Conservation (phyloP, 2,888 invertebrate genomes). For the Alsophila aescularia region DNA sequence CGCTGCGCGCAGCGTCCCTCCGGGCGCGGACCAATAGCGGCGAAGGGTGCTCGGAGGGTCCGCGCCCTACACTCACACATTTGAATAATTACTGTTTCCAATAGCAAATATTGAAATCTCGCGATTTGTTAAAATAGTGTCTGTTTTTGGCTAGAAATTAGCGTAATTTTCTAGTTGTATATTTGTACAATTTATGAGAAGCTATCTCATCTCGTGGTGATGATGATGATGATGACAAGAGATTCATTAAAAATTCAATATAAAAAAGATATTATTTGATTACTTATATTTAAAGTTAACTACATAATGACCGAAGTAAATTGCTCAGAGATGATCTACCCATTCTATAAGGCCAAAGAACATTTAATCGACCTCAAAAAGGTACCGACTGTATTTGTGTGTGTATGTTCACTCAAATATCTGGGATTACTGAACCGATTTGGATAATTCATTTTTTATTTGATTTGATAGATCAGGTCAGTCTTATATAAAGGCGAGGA, state of each 20-base stretch:
- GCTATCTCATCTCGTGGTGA: not conserved
- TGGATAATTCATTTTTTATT: no score
- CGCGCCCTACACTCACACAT: slow-evolving; percentile 67
- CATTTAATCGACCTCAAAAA: no score
- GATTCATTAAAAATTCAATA: slow-evolving; percentile 9
- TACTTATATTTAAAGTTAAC: not conserved
- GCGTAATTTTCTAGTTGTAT: not conserved
- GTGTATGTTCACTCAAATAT: no score
- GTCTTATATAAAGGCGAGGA: no score
- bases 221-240: slow-evolving; percentile 14
- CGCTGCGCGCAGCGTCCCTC: slow-evolving; percentile 62
- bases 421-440: no score
- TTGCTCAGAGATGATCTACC: not conserved
- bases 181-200: not conserved
- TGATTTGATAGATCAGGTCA: no score
- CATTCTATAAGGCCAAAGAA: not conserved
- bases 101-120: slow-evolving; percentile 26
- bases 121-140: slow-evolving; percentile 12
- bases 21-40: slow-evolving; percentile 62
- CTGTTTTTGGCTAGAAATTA: slow-evolving; percentile 26
- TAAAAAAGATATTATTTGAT: slow-evolving; percentile 1
- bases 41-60: slow-evolving; percentile 59
- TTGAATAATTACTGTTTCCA: slow-evolving; percentile 44
- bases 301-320: not conserved
- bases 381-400: no score